A percentile compares a stretch with the other conserved stretches of the same genome.
Conservation (phyloP, 2,888 invertebrate genomes). For the Thalpophila matura region DNA sequence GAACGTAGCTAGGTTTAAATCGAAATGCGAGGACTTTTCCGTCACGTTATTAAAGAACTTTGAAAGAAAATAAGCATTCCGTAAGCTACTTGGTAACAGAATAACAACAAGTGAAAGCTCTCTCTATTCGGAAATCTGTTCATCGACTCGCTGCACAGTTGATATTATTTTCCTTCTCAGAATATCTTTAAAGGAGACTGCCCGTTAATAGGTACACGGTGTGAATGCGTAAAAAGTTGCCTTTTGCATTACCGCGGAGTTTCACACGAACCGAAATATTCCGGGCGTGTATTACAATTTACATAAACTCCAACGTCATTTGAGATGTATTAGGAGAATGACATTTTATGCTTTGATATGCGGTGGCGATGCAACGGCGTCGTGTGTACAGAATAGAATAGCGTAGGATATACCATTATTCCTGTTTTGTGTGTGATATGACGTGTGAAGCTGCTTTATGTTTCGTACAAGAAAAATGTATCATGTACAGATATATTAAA, state of each 20-base stretch:
- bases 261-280: constrained; percentile 81
- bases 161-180: constrained; percentile 65
- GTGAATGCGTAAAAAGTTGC: constrained; percentile 80
- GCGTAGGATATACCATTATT: constrained; percentile 58
- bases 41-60: constrained; percentile 50
- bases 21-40: constrained; percentile 26
- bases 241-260: constrained; percentile 71
- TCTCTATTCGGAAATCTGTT: constrained; percentile 67
- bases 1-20: constrained; percentile 40
- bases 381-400: constrained; percentile 69
- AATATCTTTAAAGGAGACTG: constrained; percentile 66
- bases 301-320: constrained; percentile 86
- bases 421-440: constrained; percentile 39
- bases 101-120: constrained; percentile 64
- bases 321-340: constrained; percentile 85
- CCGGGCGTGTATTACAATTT: constrained; percentile 84
- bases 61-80: constrained; percentile 54
- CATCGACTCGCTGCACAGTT: constrained; percentile 62
- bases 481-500: neutral
- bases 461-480: neutral
- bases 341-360: constrained; percentile 84
- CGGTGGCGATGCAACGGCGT: constrained; percentile 70
- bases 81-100: constrained; percentile 48
- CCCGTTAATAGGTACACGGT: constrained; percentile 77
- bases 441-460: constrained; percentile 18